phyloP scores from a whole-genome alignment of 2,797 vertebrate species.

The Trematomus bernacchii region DNA sequence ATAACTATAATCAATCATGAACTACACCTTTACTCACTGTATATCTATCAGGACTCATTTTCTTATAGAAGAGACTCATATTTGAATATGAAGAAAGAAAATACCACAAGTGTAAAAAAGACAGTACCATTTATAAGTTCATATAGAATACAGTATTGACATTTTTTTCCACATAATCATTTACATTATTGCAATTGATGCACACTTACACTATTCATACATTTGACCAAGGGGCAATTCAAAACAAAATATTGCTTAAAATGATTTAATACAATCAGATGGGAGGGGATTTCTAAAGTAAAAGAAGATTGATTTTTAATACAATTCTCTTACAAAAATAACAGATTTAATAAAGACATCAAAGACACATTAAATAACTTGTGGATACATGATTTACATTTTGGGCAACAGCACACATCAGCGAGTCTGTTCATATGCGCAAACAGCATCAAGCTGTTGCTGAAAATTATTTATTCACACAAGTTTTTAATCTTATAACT shows the following conservation, averaged over 20 bases:
- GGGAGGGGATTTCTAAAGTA: conserved; percentile 39
- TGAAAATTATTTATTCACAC: conserved; percentile 21
- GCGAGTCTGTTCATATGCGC: conserved; percentile 53
- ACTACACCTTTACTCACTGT: neutral
- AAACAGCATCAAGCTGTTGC: conserved; percentile 55
- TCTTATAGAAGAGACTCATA: neutral
- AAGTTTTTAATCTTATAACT: conserved; percentile 30
- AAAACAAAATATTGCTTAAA: conserved; percentile 79
- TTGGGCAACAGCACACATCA: conserved; percentile 44
- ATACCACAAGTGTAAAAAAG: conserved; percentile 67
- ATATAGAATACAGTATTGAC: conserved; percentile 72
- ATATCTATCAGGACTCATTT: neutral
- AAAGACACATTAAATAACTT: conserved; percentile 49
- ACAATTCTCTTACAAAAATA: conserved; percentile 50
- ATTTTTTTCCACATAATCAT: conserved; percentile 72
- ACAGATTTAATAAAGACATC: conserved; percentile 30
- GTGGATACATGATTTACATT: conserved; percentile 19
- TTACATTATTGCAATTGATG: conserved; percentile 84
- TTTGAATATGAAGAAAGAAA: conserved; percentile 37
- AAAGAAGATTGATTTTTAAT: conserved; percentile 34
- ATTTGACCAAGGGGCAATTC: conserved; percentile 67
- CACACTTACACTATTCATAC: conserved; percentile 73
- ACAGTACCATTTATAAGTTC: conserved; percentile 72
- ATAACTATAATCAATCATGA: neutral
- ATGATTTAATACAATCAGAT: conserved; percentile 63